Evolutionary conservation across 2,113 vertebrate genomes (phyloP), one percentile per base, ranked within the genome.

Genomic region (Pandion haliaetus): DNA sequence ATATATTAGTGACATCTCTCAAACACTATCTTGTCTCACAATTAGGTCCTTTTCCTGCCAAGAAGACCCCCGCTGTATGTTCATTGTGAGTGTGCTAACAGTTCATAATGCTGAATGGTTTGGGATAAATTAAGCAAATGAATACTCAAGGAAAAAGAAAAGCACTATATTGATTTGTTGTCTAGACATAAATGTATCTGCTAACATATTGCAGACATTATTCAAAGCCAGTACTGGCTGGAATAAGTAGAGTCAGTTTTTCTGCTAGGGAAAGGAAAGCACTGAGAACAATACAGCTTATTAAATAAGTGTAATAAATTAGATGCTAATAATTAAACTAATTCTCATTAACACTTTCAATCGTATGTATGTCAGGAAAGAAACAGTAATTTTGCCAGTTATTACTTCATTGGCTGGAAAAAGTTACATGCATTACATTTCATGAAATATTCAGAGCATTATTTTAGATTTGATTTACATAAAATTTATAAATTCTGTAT

Each of bases 141-240:
- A 98, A 98, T 97, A 98, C 97, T 97, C 97, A 97, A 98, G 97
- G 96, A 98, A 97, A 98, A 97, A 96, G 92, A 97, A 96, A 97
- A 97, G 97, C 97, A 96, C 93, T 90, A 81, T 98, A 99, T 99
- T 96, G 99, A 99, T 99, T 98, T 98, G 96, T 98, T 98, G 99
- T 99, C 99, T 99, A 99, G 99, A 99, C 98, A 98, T 98, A 99
- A 98, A 99, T 98, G 98, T 98, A 99, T 99, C 99, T 99, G 98
- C 98, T 99, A 98, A 98, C 98, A 98, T 97, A 98, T 98, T 98
- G 98, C 98, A 98, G 98, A 98, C 98, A 98, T 96, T 96, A 98
- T 97, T 98, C 97, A 98, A 98, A 98, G 97, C 92, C 93, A 82
- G 90, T 74, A 84, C 86, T 92, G 94, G 96, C 91, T 97, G 93